Evolutionary conservation across 1,140 invertebrate genomes (phyloP), one percentile per base, ranked within the genome.

Genomic region (Teleopsis dalmanni): DNA sequence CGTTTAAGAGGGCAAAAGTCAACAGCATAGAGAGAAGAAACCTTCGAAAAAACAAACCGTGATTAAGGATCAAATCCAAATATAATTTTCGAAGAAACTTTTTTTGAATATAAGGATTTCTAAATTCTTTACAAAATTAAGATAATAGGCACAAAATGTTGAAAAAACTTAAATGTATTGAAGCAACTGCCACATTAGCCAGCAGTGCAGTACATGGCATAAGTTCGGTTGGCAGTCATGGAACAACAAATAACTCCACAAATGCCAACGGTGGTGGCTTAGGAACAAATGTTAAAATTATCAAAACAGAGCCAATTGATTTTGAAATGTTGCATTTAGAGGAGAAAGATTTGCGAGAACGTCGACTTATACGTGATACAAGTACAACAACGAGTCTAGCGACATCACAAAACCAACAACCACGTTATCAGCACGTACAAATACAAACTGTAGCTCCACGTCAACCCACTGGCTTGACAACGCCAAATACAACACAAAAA

Each of bases 231-330:
- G 9, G 13, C 45, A 1, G 36, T 29, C 19, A 29, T 44, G 10
- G 33, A 18, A 22, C 23, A 45, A 14, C 43, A 4, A 43, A 38
- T 34, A 38, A 16, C 16, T 16, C 10, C 11, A 26, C 11, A 25
- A 42, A 9, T 5, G 36, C 18, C 36, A 38, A 38, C 16, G 4
- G 9, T 1, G 25, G n/a, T 41, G n/a, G 13, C 23, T 11, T 38
- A 13, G 22, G 9, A 14, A 4, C 41, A 9, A 49, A 35, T 22
- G 18, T 53, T 9, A 66, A 66, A 27, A 21, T 58, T 16, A 67
- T 67, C 45, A 67, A 67, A 48, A 59, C 63, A 34, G 64, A 67
- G 34, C 64, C 64, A 14, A 56, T 67, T 3, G 64, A 67, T 45
- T 62, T 60, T 9, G 64, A 67, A 54, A 59, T 66, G 63, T 26